Base-by-base conservation (phyloP, 2,888 invertebrate genomes). In the Apamea epomidion region DNA sequence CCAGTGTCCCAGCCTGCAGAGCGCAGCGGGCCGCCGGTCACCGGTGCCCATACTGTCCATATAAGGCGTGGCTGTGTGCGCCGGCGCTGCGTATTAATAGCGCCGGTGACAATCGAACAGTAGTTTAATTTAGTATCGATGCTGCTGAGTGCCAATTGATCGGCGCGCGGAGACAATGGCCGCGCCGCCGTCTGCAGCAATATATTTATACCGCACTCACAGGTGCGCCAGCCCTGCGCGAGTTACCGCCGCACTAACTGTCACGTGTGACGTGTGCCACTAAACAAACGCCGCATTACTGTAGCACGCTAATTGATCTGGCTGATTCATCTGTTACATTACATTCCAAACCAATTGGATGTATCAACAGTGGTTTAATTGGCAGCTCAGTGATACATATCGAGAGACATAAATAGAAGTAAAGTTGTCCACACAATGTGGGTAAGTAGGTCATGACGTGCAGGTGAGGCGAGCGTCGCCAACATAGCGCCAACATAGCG, bases 81-180 rank as follows among this genome's bases (percentile, higher is more conserved):
- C 75, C 70, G 62, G 42, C 72, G 80, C 72, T 12, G 75, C 71
- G 75, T 90, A 90, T 90, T 77, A 81, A 83, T 90, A 90, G 81
- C 74, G 72, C 68, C 42, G 54, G 78, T 84, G 83, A 89, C 86
- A 90, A 90, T 90, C 81, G 85, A 89, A 87, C 85, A 64, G 74
- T 58, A 79, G 90, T 87, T 89, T 90, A 90, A 90, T 88, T 90
- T 87, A 87, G 90, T 89, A 84, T 86, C 90, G 85, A 89, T 89
- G 85, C 69, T 48, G 21, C 54, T n/a, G 74, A 73, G 80, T 82
- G 90, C 87, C 90, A 90, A 89, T 90, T 79, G 85, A 78, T 84
- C 77, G 81, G 82, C 80, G 74, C 68, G 76, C 81, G 81, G 70
- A 83, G 80, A 84, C 80, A 80, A 80, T 80, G 71, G 71, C 45